Base-by-base conservation (phyloP, 2,113 vertebrate genomes). In the Phalacrocorax brasilianus region DNA sequence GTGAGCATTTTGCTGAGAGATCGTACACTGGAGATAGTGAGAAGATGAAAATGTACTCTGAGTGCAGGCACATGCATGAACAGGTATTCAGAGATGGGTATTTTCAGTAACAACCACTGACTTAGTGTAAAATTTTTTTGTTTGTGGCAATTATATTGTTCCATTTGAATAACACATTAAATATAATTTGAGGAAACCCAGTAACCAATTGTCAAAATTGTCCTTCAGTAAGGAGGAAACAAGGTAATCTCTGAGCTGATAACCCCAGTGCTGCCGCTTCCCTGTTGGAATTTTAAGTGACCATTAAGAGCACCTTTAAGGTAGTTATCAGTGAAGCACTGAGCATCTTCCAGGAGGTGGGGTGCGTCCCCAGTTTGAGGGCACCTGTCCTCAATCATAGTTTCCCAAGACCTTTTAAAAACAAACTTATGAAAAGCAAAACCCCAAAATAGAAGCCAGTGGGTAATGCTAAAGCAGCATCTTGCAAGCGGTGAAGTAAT, bases 201-300 rank as follows among this genome's bases (percentile, higher is more conserved):
- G n/a, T 30, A 55, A 47, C 50, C 30, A 35, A 5, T 65, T 77
- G 42, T 44, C 40, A 42, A 32, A 30, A 20, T 56, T 35, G 35
- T 52, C 63, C 42, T 77, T 74, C 33, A 45, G 23, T 33, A 8
- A 40, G 55, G 49, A 92, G 79, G 66, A 89, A 84, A 30, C 42
- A 56, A 30, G 42, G 35, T 67, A 16, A 47, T 84, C 12, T 72
- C 55, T 59, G 63, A 52, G 58, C 15, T 76, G 93, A 93, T 88
- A 94, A 84, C 20, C 11, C 12, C 18, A 38, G 0, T 38, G n/a
- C 27, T 91, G 45, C 44, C 21, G 7, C 42, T 93, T 83, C 61
- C n/a, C 35, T 45, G 12, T 3, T 94, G 91, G 88, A 93, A 97
- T 94, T 88, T 95, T 62, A 96, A 95, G 82, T 87, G 93, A 28